Base-by-base conservation (phyloP, 1,140 invertebrate genomes). In the Drosophila pruinosa region DNA sequence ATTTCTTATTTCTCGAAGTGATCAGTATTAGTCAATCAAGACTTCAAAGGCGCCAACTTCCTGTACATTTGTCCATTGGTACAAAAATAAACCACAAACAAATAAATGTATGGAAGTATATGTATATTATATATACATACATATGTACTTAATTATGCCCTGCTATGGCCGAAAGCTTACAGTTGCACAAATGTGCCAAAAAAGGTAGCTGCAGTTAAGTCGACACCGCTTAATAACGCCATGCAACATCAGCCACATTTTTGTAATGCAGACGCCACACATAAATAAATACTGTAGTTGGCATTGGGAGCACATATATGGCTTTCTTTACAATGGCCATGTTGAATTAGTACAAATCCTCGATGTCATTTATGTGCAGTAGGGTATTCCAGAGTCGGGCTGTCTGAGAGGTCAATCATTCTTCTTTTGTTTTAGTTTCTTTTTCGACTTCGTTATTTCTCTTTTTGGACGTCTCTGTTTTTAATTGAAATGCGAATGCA, bases 401-500 rank as follows among this genome's bases (percentile, higher is more conserved):
- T 15, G 17, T 39, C 50, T 38, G 19, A 52, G 38, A 6, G n/a
- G n/a, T n/a, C 24, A 7, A 17, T 24, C 6, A 59, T 31, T 61
- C n/a, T 17, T 2, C 34, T 38, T 28, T 53, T 38, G 17, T 75
- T 68, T 48, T 17, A 31, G 28, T 56, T 56, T 75, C 10, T 8
- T 73, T 61, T 54, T 47, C 26, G 38, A 28, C 22, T 43, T 70
- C 45, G 36, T 76, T 56, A 61, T 56, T 75, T 59, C 52, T 58
- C 63, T 57, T 62, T 63, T 69, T 54, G 24, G 41, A 36, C 34
- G 80, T 71, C 67, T 80, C 76, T 80, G 73, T 53, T 71, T 86
- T 86, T 78, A 88, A 86, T 88, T 88, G 70, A 86, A 86, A 86
- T 88, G 82, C 82, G 81, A 86, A 86, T 86, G 81, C 82, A 86